Evolutionary conservation across 2,797 vertebrate species (phyloP).

Genomic region (Poecilia gillii): DNA sequence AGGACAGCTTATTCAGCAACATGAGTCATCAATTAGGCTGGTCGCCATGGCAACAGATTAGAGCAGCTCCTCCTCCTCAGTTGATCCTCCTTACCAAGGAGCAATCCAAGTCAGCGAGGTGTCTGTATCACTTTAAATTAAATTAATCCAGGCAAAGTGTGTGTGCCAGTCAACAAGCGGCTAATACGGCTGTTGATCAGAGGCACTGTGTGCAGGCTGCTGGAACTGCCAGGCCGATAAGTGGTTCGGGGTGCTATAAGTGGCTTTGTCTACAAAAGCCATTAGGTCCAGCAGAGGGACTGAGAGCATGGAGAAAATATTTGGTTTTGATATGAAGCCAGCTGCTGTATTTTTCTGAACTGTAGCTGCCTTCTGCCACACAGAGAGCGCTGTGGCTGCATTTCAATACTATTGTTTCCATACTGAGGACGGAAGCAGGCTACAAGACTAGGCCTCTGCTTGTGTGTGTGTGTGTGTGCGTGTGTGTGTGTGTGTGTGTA

Average conservation of each 20-base stretch:
- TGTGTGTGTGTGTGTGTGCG: constrained; percentile 48
- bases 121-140: constrained; percentile 49
- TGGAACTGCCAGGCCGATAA: constrained; percentile 39
- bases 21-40: constrained; percentile 19
- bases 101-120: constrained; percentile 45
- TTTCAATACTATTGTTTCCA: constrained; percentile 68
- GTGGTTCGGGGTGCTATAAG: constrained; percentile 47
- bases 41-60: constrained; percentile 65
- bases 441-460: constrained; percentile 13
- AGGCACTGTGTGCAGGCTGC: constrained; percentile 38
- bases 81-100: constrained; percentile 67
- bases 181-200: constrained; percentile 55
- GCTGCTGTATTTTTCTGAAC: constrained; percentile 29
- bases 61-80: constrained; percentile 10
- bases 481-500: constrained; percentile 38
- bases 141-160: constrained; percentile 35
- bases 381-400: constrained; percentile 9
- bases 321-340: constrained; percentile 34
- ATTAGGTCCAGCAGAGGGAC: constrained; percentile 18
- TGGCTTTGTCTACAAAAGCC: constrained; percentile 44
- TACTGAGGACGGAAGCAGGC: constrained; percentile 41
- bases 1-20: not conserved
- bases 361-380: constrained; percentile 17
- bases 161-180: constrained; percentile 38
- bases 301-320: constrained; percentile 28